phyloP scores from a whole-genome alignment of 1,140 invertebrate species.

The Pseudomyrmex sp. region DNA sequence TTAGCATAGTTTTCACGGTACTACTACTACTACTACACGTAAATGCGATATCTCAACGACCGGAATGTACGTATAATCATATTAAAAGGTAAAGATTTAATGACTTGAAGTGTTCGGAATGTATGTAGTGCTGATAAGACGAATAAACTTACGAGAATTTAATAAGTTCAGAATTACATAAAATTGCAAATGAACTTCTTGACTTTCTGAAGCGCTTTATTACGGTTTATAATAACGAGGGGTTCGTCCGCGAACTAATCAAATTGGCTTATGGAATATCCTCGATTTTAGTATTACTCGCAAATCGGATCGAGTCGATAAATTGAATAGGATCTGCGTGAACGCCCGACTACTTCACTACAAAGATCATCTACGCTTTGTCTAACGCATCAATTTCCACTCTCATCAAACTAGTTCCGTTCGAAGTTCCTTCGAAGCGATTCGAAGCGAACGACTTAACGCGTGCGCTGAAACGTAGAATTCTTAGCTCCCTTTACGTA shows the following conservation, averaged over 20 bases:
- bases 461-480: not conserved
- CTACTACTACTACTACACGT: not conserved
- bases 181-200: not conserved
- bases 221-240: not conserved
- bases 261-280: slow-evolving; percentile 3
- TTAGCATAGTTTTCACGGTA: not conserved
- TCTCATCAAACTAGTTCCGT: slow-evolving; percentile 55
- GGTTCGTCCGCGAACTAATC: slow-evolving; percentile 9
- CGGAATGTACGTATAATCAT: not conserved
- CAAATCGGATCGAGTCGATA: slow-evolving; percentile 31
- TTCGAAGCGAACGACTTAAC: slow-evolving; percentile 6
- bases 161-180: not conserved
- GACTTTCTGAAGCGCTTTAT: not conserved
- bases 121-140: not conserved
- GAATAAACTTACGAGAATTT: not conserved
- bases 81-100: too few relatives aligned
- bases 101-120: too few relatives aligned
- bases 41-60: not conserved
- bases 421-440: slow-evolving; percentile 31
- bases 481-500: slow-evolving; percentile 44
- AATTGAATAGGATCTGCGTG: slow-evolving; percentile 22
- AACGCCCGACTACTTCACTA: slow-evolving; percentile 10
- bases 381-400: slow-evolving; percentile 55
- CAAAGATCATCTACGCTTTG: slow-evolving; percentile 46
- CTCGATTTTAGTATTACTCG: slow-evolving; percentile 8